A percentile compares a stretch with the other conserved stretches of the same genome.
These are phyloP conservation scores for Micromussa lordhowensis DNA, from an alignment of 92 coral and sea anemone genomes.

Conservation along the genomic window DNA sequence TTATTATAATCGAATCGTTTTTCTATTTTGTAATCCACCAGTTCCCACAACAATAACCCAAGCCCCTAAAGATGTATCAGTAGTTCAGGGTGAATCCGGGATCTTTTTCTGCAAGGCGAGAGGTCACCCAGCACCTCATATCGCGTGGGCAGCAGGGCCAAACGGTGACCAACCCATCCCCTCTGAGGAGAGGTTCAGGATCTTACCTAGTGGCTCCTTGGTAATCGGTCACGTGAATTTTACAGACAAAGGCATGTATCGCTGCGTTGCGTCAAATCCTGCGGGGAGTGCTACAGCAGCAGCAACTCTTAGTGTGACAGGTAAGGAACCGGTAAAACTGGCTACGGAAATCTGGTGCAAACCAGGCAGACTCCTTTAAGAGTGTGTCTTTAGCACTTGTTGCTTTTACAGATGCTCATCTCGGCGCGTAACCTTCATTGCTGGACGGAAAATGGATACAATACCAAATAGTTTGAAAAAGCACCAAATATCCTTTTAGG, in stretches of 20 bases:
- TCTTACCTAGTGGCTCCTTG: slow-evolving; percentile 82
- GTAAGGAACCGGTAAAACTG: slow-evolving; percentile 26
- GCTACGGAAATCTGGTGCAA: background rate
- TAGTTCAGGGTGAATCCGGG: slow-evolving; percentile 81
- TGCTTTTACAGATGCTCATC: background rate
- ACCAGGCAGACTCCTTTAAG: background rate
- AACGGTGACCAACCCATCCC: slow-evolving; percentile 96
- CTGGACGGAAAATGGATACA: background rate
- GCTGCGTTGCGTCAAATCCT: slow-evolving; percentile 92
- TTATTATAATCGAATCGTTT: background rate
- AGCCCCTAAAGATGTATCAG: slow-evolving; percentile 65
- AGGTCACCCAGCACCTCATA: slow-evolving; percentile 97
- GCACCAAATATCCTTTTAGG: background rate
- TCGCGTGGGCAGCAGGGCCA: slow-evolving; percentile 95
- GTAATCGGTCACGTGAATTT: slow-evolving; percentile 76
- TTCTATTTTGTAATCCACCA: background rate
- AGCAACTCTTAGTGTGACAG: slow-evolving; percentile 72
- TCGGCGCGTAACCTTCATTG: too few species aligned
- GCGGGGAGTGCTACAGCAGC: slow-evolving; percentile 82
- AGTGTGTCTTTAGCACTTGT: background rate
- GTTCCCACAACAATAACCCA: slow-evolving; percentile 82
- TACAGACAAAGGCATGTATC: slow-evolving; percentile 86
- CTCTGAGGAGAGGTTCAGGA: slow-evolving; percentile 78
- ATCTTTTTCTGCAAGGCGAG: slow-evolving; percentile 94
- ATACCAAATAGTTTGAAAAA: background rate